phyloP scores from a whole-genome alignment of 2,888 invertebrate species.

The Phyllotreta striolata region DNA sequence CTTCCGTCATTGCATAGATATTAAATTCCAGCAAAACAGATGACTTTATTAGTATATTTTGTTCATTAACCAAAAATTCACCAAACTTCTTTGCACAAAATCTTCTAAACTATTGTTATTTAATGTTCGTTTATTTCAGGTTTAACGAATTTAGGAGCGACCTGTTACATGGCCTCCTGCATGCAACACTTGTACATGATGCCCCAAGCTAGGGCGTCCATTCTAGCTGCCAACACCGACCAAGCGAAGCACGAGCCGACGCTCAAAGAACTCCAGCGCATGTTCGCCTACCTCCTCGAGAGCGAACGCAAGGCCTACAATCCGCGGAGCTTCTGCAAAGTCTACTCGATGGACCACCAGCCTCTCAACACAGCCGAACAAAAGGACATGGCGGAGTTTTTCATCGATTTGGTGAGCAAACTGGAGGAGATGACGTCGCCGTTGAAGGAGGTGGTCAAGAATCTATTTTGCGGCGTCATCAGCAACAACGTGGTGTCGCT shows the following conservation, averaged over 20 bases:
- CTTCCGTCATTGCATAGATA: no score
- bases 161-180: slow-evolving; percentile 97
- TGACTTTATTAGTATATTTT: no score
- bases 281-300: slow-evolving; percentile 95
- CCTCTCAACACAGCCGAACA: slow-evolving; percentile 95
- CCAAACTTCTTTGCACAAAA: not conserved
- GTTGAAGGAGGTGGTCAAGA: slow-evolving; percentile 87
- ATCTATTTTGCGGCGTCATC: slow-evolving; percentile 90
- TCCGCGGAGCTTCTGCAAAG: slow-evolving; percentile 93
- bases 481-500: slow-evolving; percentile 96
- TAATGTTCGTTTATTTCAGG: no score
- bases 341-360: slow-evolving; percentile 97
- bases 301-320: slow-evolving; percentile 96
- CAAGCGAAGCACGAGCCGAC: slow-evolving; percentile 83
- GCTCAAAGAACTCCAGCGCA: slow-evolving; percentile 86
- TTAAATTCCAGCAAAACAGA: no score
- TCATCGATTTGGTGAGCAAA: slow-evolving; percentile 95
- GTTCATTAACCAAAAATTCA: no score
- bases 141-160: slow-evolving; percentile 92
- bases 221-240: slow-evolving; percentile 76
- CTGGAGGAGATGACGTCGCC: slow-evolving; percentile 95
- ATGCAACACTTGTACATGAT: slow-evolving; percentile 98
- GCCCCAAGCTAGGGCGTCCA: slow-evolving; percentile 88
- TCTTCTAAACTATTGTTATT: no score
- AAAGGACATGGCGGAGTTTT: slow-evolving; percentile 98